Evolutionary conservation across 2,888 invertebrate genomes (phyloP).

Genomic region (Neelides folsomi): DNA sequence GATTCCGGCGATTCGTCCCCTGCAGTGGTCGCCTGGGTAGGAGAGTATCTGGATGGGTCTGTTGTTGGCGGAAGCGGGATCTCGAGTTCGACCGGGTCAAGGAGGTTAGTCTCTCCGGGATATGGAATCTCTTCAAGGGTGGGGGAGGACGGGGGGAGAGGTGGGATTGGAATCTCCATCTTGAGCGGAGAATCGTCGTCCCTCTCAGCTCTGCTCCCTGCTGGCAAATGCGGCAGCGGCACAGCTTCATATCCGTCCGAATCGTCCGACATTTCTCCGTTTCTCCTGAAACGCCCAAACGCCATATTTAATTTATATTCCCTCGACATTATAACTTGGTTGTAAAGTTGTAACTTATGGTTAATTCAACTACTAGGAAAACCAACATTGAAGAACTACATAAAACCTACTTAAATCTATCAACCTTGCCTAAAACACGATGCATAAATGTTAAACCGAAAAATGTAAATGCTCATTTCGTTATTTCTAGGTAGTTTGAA

Average conservation of each 20-base stretch:
- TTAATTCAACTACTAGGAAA: too few relatives aligned
- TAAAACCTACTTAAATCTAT: too few relatives aligned
- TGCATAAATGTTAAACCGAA: too few relatives aligned
- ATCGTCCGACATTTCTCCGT: conserved; percentile 12
- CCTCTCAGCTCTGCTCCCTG: conserved; percentile 9
- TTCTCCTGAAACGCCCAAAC: background rate
- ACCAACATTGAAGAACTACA: too few relatives aligned
- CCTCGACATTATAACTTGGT: too few relatives aligned
- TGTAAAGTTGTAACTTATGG: too few relatives aligned
- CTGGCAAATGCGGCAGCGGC: conserved; percentile 15
- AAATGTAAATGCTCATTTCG: too few relatives aligned
- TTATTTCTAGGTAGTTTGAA: too few relatives aligned
- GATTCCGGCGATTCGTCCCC: conserved; percentile 22
- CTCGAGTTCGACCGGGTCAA: conserved; percentile 8
- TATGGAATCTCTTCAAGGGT: conserved; percentile 25
- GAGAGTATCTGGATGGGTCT: conserved; percentile 28
- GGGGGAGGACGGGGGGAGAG: conserved; percentile 1
- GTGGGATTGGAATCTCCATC: conserved; percentile 14
- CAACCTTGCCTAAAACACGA: too few relatives aligned
- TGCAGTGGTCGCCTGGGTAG: conserved; percentile 23
- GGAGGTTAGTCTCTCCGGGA: conserved; percentile 12
- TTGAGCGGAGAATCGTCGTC: conserved; percentile 7
- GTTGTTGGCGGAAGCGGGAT: conserved; percentile 28
- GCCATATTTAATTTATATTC: background rate
- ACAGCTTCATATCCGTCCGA: conserved; percentile 9